phyloP scores from a whole-genome alignment of 2,113 vertebrate genomes.

The Benitochromis conjunctus region DNA sequence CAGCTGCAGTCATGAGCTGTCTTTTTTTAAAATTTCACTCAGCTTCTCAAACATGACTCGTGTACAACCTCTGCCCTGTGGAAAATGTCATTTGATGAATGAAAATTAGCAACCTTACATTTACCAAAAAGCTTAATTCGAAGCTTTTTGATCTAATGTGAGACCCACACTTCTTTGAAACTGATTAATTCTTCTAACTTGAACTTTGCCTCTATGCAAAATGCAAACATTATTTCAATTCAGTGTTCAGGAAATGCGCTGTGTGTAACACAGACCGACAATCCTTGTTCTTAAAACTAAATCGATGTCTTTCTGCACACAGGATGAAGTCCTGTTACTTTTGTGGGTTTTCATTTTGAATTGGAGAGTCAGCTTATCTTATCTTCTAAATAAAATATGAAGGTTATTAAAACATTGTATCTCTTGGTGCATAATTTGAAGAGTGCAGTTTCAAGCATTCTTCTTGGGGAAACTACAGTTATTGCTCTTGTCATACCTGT shows the following conservation, averaged over 20 bases:
- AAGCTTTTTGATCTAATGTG: not conserved
- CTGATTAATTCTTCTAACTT: not conserved
- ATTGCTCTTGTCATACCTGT: slow-evolving; percentile 61
- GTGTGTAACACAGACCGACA: not conserved
- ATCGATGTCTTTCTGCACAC: not conserved
- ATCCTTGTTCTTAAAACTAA: not conserved
- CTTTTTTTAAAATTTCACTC: not conserved
- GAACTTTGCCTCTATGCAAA: not conserved
- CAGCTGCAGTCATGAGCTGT: not conserved
- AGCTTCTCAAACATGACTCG: not conserved
- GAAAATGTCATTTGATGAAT: not conserved
- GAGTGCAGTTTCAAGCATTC: not conserved
- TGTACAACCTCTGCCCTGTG: accelerated
- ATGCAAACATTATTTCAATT: not conserved
- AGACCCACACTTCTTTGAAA: not conserved
- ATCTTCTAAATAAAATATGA: not conserved
- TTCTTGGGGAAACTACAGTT: slow-evolving; percentile 14
- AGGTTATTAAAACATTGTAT: not conserved
- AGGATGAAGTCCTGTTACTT: not conserved
- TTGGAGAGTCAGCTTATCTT: not conserved
- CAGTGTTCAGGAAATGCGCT: not conserved
- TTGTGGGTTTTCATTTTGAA: not conserved
- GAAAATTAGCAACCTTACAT: not conserved
- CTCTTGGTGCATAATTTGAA: not conserved
- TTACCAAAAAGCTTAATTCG: not conserved